phyloP scores from a whole-genome alignment of 2,113 vertebrate species.

The Mohoua ochrocephala region DNA sequence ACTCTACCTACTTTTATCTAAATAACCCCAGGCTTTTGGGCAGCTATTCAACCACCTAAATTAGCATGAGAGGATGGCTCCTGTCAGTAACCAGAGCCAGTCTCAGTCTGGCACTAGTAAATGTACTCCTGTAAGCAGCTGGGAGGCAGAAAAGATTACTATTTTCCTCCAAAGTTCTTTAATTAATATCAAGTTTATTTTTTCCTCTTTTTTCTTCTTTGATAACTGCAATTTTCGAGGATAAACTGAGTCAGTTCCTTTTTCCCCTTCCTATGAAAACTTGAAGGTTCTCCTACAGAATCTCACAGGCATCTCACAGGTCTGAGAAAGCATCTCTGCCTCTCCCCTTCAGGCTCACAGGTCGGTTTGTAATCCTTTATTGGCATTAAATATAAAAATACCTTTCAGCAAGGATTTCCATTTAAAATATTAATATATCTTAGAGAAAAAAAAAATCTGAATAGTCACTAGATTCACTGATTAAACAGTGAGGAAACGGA shows the following conservation, averaged over 20 bases:
- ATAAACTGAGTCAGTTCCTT: background rate
- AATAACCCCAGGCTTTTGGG: slow-evolving; percentile 17
- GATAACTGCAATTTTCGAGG: background rate
- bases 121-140: background rate
- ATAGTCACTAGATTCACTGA: background rate
- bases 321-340: background rate
- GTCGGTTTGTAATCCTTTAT: background rate
- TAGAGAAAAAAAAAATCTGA: background rate
- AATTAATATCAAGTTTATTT: background rate
- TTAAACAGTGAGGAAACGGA: background rate
- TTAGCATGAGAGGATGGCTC: background rate
- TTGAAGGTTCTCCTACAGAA: background rate
- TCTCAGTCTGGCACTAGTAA: background rate
- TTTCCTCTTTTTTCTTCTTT: background rate
- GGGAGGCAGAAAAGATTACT: background rate
- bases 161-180: background rate
- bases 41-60: slow-evolving; percentile 28
- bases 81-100: background rate
- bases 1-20: slow-evolving; percentile 9
- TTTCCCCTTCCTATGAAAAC: background rate
- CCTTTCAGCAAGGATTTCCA: background rate
- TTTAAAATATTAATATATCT: background rate
- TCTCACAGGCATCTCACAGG: rapidly evolving
- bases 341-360: background rate
- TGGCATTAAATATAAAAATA: background rate